Evolutionary conservation across 2,888 invertebrate species (phyloP).

Genomic region (Arrhopalites spinosus): DNA sequence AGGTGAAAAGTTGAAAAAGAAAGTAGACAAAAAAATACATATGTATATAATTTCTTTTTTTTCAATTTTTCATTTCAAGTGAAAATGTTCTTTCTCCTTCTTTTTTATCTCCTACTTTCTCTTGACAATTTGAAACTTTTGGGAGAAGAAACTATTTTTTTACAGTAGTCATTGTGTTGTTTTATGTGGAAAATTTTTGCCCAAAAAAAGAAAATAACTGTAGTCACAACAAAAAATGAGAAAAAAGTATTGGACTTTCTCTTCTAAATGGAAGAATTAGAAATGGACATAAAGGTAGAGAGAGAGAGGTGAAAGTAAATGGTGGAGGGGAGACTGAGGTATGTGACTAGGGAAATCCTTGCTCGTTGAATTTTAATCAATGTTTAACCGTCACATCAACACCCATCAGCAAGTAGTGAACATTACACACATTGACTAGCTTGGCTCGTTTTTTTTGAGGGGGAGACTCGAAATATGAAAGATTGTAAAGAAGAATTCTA

Average conservation of each 20-base stretch:
- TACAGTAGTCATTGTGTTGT: too few relatives aligned
- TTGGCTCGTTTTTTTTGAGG: background rate
- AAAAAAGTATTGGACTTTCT: too few relatives aligned
- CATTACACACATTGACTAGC: background rate
- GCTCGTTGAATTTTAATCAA: slow-evolving; percentile 27
- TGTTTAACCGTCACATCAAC: slow-evolving; percentile 26
- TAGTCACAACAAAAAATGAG: too few relatives aligned
- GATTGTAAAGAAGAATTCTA: slow-evolving; percentile 13
- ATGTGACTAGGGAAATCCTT: slow-evolving; percentile 4
- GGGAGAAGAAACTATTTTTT: too few relatives aligned
- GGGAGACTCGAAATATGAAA: background rate
- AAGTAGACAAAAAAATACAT: background rate
- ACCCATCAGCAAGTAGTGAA: slow-evolving; percentile 21
- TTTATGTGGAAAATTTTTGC: too few relatives aligned
- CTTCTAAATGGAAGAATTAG: too few relatives aligned
- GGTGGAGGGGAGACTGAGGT: background rate
- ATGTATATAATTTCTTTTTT: too few relatives aligned
- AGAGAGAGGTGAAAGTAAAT: background rate
- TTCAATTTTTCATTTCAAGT: too few relatives aligned
- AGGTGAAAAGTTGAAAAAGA: background rate
- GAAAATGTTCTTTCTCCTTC: too few relatives aligned
- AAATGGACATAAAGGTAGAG: background rate
- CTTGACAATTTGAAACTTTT: too few relatives aligned
- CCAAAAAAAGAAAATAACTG: too few relatives aligned
- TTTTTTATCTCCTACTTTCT: too few relatives aligned